A percentile compares a stretch with the other conserved stretches of the same genome.
These are phyloP conservation scores for Heliconius ismenius DNA, from an alignment of 2,888 invertebrate species.

Conservation along the genomic window DNA sequence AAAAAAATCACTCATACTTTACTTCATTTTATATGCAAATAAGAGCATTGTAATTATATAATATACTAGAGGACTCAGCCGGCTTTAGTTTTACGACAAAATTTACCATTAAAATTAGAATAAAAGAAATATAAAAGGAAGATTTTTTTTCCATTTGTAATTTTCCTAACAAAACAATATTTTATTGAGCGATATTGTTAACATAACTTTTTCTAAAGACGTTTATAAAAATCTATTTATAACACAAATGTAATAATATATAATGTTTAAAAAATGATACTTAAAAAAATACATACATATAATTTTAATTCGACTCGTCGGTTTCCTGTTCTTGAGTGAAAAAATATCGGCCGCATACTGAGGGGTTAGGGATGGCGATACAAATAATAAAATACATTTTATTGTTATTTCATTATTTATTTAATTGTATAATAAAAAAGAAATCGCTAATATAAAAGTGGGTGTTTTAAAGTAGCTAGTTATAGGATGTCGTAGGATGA, in stretches of 20 bases:
- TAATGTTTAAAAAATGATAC: constrained; percentile 34
- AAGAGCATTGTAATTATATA: not conserved
- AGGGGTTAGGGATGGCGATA: constrained; percentile 64
- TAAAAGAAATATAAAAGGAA: no score
- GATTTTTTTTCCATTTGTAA: no score
- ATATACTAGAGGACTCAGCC: not conserved
- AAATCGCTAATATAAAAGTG: no score
- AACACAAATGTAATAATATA: constrained; percentile 12
- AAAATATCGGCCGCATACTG: constrained; percentile 76
- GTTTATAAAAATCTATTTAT: constrained; percentile 4
- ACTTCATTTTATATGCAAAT: not conserved
- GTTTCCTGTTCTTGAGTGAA: constrained; percentile 64
- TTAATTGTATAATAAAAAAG: no score
- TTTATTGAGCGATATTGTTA: not conserved
- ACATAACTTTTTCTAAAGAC: not conserved
- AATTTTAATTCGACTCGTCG: constrained; percentile 57
- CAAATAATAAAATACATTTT: not conserved
- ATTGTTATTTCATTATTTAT: not conserved
- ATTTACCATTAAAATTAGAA: no score
- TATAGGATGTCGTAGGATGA: no score
- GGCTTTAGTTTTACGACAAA: no score
- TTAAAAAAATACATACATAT: constrained; percentile 38
- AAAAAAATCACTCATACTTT: not conserved
- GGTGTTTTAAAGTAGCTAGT: no score
- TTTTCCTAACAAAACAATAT: no score